Percentiles rank a stretch among this genome's conserved stretches.
These are phyloP conservation scores for Siderastrea radians DNA, from an alignment of 92 coral and sea anemone genomes.

Conservation along the genomic window DNA sequence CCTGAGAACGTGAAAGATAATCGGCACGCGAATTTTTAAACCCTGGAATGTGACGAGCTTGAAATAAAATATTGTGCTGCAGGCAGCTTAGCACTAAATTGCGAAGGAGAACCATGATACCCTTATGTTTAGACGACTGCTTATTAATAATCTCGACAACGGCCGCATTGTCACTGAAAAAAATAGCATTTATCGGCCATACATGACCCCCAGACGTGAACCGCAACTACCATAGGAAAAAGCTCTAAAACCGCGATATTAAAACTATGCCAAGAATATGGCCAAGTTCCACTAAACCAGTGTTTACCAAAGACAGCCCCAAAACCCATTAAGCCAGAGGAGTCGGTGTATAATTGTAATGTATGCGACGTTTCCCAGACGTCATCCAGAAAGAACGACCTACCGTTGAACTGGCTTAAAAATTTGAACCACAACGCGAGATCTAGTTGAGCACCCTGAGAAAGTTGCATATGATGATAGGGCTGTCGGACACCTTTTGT, in stretches of 20 bases:
- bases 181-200: constrained; percentile 31
- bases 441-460: neutral
- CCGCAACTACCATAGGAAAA: constrained; percentile 31
- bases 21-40: too few species aligned
- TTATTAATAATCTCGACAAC: constrained; percentile 28
- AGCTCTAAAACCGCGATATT: constrained; percentile 49
- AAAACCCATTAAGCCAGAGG: constrained; percentile 40
- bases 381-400: constrained; percentile 45
- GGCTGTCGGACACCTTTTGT: constrained; percentile 31
- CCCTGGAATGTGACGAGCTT: too few species aligned
- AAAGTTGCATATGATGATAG: constrained; percentile 22
- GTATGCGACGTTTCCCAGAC: constrained; percentile 20
- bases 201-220: constrained; percentile 43
- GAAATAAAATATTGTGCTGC: too few species aligned
- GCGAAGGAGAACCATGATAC: constrained; percentile 5
- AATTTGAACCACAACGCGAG: constrained; percentile 14
- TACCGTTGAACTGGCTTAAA: constrained; percentile 35
- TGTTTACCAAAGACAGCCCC: constrained; percentile 54
- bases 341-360: constrained; percentile 23
- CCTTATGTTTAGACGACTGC: constrained; percentile 17
- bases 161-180: constrained; percentile 42
- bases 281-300: constrained; percentile 63
- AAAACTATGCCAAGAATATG: constrained; percentile 10
- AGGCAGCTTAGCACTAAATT: too few species aligned
- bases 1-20: too few species aligned